Conservation (phyloP, 2,113 vertebrate genomes). For the Greenwoodochromis staneri region DNA sequence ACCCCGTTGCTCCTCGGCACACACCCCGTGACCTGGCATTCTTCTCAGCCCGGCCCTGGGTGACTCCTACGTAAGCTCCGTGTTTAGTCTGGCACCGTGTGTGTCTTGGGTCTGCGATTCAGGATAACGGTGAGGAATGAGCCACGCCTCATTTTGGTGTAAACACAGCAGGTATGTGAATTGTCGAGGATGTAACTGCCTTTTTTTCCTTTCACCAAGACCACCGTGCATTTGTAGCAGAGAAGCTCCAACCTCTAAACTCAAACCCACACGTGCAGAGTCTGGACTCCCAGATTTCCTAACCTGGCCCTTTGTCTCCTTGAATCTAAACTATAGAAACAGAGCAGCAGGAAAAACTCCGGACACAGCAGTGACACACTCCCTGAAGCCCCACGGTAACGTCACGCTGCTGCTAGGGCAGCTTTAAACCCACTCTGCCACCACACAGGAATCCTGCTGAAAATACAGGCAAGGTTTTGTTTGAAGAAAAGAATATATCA, state of each 20-base stretch:
- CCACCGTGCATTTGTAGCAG: constrained; percentile 1
- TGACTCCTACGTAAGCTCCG: constrained; percentile 37
- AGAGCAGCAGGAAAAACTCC: not conserved
- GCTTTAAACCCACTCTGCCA: not conserved
- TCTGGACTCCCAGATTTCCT: not conserved
- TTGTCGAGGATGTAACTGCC: not conserved
- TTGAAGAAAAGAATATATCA: not conserved
- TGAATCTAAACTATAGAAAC: constrained; percentile 18
- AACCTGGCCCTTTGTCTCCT: not conserved
- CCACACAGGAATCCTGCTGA: not conserved
- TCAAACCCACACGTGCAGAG: not conserved
- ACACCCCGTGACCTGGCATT: constrained; percentile 62
- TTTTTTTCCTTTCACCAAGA: not conserved
- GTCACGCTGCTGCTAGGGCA: not conserved
- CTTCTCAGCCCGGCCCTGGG: constrained; percentile 38
- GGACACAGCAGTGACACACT: not conserved
- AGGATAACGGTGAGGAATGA: not conserved
- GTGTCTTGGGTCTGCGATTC: constrained; percentile 4
- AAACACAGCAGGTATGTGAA: constrained; percentile 30
- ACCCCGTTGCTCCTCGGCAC: constrained; percentile 27
- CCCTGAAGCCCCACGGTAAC: not conserved
- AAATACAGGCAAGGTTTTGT: not conserved
- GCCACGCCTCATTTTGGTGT: constrained; percentile 26
- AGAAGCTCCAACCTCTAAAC: not conserved
- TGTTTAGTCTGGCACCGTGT: constrained; percentile 60